Base-by-base conservation (phyloP, 2,888 invertebrate genomes). In the Clanis bilineata region DNA sequence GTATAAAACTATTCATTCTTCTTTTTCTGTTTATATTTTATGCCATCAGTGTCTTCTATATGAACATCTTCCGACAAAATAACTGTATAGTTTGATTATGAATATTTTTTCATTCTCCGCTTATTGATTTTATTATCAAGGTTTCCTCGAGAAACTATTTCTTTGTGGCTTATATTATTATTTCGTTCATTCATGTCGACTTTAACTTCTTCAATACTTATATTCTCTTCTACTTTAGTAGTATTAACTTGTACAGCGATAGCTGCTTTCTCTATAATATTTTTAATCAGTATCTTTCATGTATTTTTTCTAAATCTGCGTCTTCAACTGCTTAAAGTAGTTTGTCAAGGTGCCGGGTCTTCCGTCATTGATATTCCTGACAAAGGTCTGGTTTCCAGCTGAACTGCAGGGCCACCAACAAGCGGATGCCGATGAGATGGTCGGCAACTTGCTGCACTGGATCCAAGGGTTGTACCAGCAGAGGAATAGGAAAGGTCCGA, bases 401-500 rank as follows among this genome's bases (percentile, higher is more conserved):
- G 87, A 90, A 9, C 73, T 81, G 56, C 82, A 87, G 61, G 82
- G 88, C 51, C 84, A 83, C 58, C 86, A 92, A 77, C 93, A 93
- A 71, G 88, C 90, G 25, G 94, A 93, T 67, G 93, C 94, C 57
- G 96, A 96, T 76, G 94, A 95, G 79, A 95, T 95, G 94, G 95
- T 96, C 60, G 93, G 94, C 81, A 95, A 95, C 77, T 94, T 96
- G 68, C 93, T 96, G 62, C 94, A 95, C 68, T 96, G 96, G 96
- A 93, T 96, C 65, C 95, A 96, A 81, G 95, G 94, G 68, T 93
- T 95, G 62, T 95, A 95, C 77, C 93, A 93, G 67, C 94, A 95
- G 76, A 88, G 82, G 71, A 90, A 83, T 79, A 87, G 93, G 80
- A 92, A 92, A 93, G 92, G 92, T 92, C 84, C 82, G 85, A 70